Conservation (phyloP, 2,113 vertebrate genomes). For the Bambusicola thoracicus region DNA sequence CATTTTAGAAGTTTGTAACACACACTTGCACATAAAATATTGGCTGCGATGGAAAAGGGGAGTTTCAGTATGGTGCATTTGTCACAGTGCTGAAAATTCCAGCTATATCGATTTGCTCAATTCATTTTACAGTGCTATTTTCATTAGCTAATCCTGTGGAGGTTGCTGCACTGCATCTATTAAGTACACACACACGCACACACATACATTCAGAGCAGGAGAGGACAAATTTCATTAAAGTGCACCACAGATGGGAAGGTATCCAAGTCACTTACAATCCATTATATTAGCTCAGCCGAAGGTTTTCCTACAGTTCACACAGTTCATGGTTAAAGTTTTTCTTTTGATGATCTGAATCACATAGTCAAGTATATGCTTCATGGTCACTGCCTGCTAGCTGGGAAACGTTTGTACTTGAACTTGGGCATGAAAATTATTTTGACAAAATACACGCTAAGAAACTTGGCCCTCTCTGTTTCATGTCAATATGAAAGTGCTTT, state of each 20-base stretch:
- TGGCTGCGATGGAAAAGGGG: neutral
- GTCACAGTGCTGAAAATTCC: constrained; percentile 38
- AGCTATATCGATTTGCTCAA: constrained; percentile 45
- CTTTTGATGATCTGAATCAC: constrained; percentile 14
- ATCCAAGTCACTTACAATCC: constrained; percentile 51
- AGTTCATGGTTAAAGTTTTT: constrained; percentile 48
- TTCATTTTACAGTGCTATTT: constrained; percentile 51
- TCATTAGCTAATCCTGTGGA: constrained; percentile 54
- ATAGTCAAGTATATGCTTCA: neutral
- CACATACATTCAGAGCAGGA: neutral
- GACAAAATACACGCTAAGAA: constrained; percentile 67
- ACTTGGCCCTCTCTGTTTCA: constrained; percentile 59
- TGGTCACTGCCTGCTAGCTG: constrained; percentile 6
- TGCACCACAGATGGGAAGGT: neutral
- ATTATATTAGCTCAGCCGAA: constrained; percentile 7
- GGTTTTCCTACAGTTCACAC: constrained; percentile 31
- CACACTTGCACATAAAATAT: constrained; percentile 12
- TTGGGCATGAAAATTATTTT: constrained; percentile 67
- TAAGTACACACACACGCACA: neutral
- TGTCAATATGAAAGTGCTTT: constrained; percentile 65
- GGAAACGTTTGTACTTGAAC: constrained; percentile 61
- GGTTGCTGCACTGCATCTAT: neutral
- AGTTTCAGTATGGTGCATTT: neutral
- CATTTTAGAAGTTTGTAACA: constrained; percentile 10
- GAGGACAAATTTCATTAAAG: constrained; percentile 45